phyloP scores from a whole-genome alignment of 35 echinoderm and acorn worm species.

The Apostichopus japonicus region DNA sequence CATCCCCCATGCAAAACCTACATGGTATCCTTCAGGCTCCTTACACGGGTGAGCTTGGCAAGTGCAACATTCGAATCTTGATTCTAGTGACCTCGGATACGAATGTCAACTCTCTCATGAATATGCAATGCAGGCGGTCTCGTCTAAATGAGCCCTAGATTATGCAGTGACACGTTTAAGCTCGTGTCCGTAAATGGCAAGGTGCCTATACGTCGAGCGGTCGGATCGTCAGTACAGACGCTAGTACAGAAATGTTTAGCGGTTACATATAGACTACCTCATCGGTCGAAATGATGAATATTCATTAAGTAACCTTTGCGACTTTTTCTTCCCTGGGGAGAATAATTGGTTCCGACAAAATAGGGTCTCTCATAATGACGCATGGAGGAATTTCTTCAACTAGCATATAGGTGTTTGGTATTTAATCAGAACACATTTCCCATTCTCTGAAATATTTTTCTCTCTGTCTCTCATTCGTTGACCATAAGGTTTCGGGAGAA shows the following conservation, averaged over 20 bases:
- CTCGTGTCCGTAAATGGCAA: slow-evolving; percentile 47
- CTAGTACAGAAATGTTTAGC: neutral
- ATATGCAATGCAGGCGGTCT: slow-evolving; percentile 46
- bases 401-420: neutral
- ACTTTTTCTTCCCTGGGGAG: neutral
- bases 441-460: too few species aligned
- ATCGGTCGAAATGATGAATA: neutral
- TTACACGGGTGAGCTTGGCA: slow-evolving; percentile 19
- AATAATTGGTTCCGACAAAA: too few species aligned
- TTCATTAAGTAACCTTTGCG: neutral
- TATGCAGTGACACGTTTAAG: slow-evolving; percentile 13
- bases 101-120: slow-evolving; percentile 2
- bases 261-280: too few species aligned
- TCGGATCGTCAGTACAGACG: slow-evolving; percentile 1
- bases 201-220: neutral
- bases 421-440: neutral
- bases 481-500: neutral
- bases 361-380: too few species aligned
- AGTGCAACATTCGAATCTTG: neutral
- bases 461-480: neutral
- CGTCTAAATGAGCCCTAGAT: neutral
- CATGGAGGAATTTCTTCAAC: neutral
- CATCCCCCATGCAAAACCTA: neutral
- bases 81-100: neutral
- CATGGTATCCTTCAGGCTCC: neutral